These are phyloP conservation scores for Lepidocyrtinus sp. DNA, from an alignment of 2,888 invertebrate genomes.

Conservation along the genomic window DNA sequence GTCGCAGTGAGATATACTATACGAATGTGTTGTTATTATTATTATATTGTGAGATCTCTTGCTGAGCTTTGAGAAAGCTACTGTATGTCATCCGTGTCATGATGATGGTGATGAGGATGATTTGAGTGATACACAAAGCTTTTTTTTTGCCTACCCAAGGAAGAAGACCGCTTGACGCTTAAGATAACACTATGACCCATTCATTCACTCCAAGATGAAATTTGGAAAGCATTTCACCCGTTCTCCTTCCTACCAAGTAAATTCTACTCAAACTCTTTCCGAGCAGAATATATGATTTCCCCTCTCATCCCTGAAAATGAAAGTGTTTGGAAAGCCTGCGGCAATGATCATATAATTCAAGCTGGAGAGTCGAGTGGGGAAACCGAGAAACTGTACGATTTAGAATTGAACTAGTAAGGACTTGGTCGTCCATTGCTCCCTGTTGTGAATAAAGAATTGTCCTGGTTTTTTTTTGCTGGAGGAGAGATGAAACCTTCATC, in stretches of 20 bases:
- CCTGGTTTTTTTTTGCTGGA: background rate
- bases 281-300: background rate
- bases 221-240: background rate
- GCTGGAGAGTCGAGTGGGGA: background rate
- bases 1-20: background rate
- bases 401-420: background rate
- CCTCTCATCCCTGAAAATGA: background rate
- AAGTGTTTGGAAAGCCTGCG: constrained; percentile 20
- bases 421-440: background rate
- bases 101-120: background rate
- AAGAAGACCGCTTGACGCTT: constrained; percentile 25
- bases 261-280: background rate
- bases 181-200: constrained; percentile 29
- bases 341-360: constrained; percentile 1
- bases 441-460: background rate
- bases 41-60: constrained; percentile 28
- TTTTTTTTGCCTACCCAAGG: background rate
- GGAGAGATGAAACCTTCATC: no score
- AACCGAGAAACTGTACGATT: background rate
- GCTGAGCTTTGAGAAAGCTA: constrained; percentile 15
- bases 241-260: background rate
- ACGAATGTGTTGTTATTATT: background rate
- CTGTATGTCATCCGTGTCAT: constrained; percentile 29
- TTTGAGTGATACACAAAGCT: background rate
- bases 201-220: background rate